Evolutionary conservation across 2,888 invertebrate genomes (phyloP), one percentile per base, ranked within the genome.

Genomic region (Tenthredo amoena): DNA sequence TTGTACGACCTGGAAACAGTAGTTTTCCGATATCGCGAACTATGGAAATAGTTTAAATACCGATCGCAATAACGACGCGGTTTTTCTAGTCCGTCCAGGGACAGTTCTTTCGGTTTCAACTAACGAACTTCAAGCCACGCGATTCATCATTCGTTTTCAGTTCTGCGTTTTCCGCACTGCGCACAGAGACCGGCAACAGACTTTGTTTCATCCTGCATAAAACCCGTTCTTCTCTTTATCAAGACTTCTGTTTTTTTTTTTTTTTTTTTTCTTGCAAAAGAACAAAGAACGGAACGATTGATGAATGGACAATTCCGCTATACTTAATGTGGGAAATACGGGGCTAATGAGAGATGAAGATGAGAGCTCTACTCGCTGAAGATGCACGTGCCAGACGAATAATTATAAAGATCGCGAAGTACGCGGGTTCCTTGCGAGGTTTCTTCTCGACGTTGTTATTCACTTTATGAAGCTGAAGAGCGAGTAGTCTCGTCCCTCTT

Each of bases 371-470:
- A 26, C 26, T 74, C 15, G 12, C 21, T 47, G 26, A 74, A 74
- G 10, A 74, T 43, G n/a, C 77, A 40, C 47, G 34, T 34, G 34
- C 72, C 43, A 12, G 34, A 77, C 6, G 31, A 77, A 77, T 55
- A 55, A 55, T 77, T 77, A 55, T 18, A 34, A 34, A 77, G 77
- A 77, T 77, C 40, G 74, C 21, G 6, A 26, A 62, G 26, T 55
- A 12, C 26, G 26, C 62, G 62, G 12, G 26, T 74, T 43, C 10
- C 43, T n/a, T 15, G 31, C 74, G 12, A 74, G 77, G 47, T 77
- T 77, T 47, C 50, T 55, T 77, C 77, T 37, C 37, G 26, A 4
- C 40, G 58, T 81, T 81, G 81, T 81, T 81, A 81, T 81, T 81
- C 81, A 65, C 62, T 81, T 81, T 40, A 40, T 55, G 62, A 81